These are phyloP conservation scores for Merodon equestris DNA, from an alignment of 2,888 invertebrate genomes.

Conservation along the genomic window DNA sequence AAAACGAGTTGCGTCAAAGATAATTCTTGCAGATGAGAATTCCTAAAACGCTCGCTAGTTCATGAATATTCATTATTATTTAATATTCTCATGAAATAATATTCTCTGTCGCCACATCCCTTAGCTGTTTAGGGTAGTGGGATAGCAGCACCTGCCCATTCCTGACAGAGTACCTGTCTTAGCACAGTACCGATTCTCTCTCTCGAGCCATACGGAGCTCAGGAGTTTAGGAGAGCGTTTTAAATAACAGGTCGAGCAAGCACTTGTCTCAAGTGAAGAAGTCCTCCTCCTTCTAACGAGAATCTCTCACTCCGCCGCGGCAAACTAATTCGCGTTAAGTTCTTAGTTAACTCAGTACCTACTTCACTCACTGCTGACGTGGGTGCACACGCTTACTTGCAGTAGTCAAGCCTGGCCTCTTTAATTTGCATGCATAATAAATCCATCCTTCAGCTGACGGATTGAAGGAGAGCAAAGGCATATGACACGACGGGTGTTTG, in stretches of 20 bases:
- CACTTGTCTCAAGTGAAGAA: slow-evolving; percentile 49
- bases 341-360: slow-evolving; percentile 65
- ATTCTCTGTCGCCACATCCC: slow-evolving; percentile 29
- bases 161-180: slow-evolving; percentile 38
- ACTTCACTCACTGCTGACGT: slow-evolving; percentile 53
- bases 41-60: slow-evolving; percentile 63
- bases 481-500: slow-evolving; percentile 40
- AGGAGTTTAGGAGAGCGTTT: slow-evolving; percentile 14
- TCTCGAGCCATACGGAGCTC: slow-evolving; percentile 8
- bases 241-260: slow-evolving; percentile 60
- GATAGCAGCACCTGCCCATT: not conserved
- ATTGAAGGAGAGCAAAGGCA: slow-evolving; percentile 52
- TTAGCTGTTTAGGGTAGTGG: too few species aligned
- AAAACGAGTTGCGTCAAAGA: slow-evolving; percentile 66
- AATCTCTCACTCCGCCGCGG: slow-evolving; percentile 35
- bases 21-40: slow-evolving; percentile 67
- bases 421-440: slow-evolving; percentile 68
- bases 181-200: slow-evolving; percentile 17
- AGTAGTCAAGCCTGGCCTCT: slow-evolving; percentile 68
- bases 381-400: slow-evolving; percentile 63
- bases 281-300: slow-evolving; percentile 11
- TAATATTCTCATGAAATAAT: slow-evolving; percentile 68
- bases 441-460: slow-evolving; percentile 58
- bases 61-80: slow-evolving; percentile 68
- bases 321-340: slow-evolving; percentile 65